These are phyloP conservation scores for Meghimatium bilineatum DNA, from an alignment of 2,888 invertebrate genomes.

Conservation along the genomic window DNA sequence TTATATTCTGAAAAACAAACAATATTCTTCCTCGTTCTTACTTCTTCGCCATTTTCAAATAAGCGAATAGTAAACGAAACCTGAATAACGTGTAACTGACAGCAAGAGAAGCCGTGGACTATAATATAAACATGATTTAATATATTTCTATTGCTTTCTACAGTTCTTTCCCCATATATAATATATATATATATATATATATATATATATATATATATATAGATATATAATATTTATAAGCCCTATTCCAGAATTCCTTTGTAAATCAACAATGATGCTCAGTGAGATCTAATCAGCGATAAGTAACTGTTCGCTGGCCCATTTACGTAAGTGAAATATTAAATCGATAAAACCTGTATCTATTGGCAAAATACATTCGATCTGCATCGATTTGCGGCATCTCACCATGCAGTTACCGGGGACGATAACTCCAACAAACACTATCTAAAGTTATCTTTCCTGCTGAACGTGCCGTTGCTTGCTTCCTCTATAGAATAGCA, in stretches of 20 bases:
- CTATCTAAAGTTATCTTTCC: not conserved
- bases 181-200: too few relatives aligned
- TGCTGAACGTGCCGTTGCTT: not conserved
- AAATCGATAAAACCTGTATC: not conserved
- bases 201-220: not conserved
- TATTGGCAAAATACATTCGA: not conserved
- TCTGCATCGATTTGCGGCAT: not conserved
- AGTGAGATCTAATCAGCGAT: not conserved
- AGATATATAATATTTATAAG: not conserved
- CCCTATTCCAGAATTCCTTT: too few relatives aligned
- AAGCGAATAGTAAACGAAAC: too few relatives aligned
- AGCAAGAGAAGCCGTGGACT: too few relatives aligned
- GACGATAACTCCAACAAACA: not conserved
- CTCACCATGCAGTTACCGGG: not conserved
- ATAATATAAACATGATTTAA: too few relatives aligned
- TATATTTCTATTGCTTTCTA: too few relatives aligned
- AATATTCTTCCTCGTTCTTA: too few relatives aligned
- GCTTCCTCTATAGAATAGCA: not conserved
- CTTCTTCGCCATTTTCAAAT: too few relatives aligned
- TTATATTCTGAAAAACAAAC: too few relatives aligned
- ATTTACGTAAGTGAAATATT: not conserved
- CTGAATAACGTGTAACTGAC: too few relatives aligned
- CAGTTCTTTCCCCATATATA: too few relatives aligned
- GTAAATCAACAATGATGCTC: too few relatives aligned
- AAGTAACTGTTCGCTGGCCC: not conserved